A percentile compares a stretch with the other conserved stretches of the same genome.
Conservation (phyloP, 2,113 vertebrate genomes). For the Gulo gulo region DNA sequence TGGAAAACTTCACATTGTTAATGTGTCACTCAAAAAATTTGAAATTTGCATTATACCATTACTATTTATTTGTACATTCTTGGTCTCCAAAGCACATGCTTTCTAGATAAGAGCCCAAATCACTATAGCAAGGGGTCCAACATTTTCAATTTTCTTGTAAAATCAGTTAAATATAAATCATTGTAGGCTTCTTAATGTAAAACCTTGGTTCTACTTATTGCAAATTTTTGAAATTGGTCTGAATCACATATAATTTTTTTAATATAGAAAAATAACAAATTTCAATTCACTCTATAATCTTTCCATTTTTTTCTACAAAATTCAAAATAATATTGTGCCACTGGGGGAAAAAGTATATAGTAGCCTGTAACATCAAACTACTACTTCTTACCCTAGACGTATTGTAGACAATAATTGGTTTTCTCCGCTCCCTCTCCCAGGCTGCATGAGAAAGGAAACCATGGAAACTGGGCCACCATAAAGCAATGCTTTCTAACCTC, state of each 20-base stretch:
- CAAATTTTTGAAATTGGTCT: slow-evolving; percentile 14
- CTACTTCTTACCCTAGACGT: slow-evolving; percentile 45
- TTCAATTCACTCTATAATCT: background rate
- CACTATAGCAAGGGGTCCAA: slow-evolving; percentile 20
- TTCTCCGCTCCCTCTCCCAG: slow-evolving; percentile 49
- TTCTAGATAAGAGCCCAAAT: slow-evolving; percentile 27
- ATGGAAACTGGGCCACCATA: slow-evolving; percentile 64
- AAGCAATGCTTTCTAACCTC: slow-evolving; percentile 61
- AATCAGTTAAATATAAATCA: slow-evolving; percentile 51
- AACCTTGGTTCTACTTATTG: background rate
- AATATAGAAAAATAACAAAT: slow-evolving; percentile 1
- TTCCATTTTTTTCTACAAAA: slow-evolving; percentile 1
- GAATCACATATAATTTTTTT: slow-evolving; percentile 10
- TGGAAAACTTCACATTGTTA: slow-evolving; percentile 74
- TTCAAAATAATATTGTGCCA: slow-evolving; percentile 1
- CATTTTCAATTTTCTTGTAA: slow-evolving; percentile 43
- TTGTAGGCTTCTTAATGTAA: background rate
- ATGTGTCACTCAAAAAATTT: slow-evolving; percentile 68
- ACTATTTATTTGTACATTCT: slow-evolving; percentile 76
- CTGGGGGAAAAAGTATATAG: background rate
- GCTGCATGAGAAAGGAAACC: slow-evolving; percentile 61
- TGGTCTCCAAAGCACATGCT: slow-evolving; percentile 41
- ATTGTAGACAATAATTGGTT: slow-evolving; percentile 48
- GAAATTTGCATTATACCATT: slow-evolving; percentile 72
- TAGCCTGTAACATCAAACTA: background rate